Evolutionary conservation across 2,888 invertebrate genomes (phyloP), one percentile per base, ranked within the genome.

Genomic region (Tinea semifulvella): DNA sequence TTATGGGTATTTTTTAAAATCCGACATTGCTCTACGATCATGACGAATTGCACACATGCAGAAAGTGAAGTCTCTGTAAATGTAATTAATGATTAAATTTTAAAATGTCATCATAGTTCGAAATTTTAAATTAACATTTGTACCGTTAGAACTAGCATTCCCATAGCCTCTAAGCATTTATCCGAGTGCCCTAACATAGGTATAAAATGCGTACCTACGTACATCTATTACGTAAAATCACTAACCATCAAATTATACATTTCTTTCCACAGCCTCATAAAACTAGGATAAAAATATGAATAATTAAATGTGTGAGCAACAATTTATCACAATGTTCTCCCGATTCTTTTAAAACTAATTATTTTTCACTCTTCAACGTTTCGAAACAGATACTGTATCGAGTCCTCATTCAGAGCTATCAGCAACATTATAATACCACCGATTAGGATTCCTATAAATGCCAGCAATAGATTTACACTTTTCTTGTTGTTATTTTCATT

Each of bases 361-460:
- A 38, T 4, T n/a, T 5, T 40, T 40, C 40, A 77, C 67, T 77
- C 63, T 62, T 77, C 77, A 36, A 67, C 58, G 58, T 58, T 79
- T 63, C 72, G 73, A 60, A 80, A 80, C 49, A 80, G 63, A 60
- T 76, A 79, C 55, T 80, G 77, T 55, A 79, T 79, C 7, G 77
- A 74, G 56, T 86, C 84, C 68, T 91, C 91, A 56, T 88, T 87
- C 3, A 91, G 63, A 1, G 90, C 91, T 52, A 91, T 91, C 47
- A 85, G 56, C 45, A 90, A 66, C 91, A 91, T 91, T 49, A 92
- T 88, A 22, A 84, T 65, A 35, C 88, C 88, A 1, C 91, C 91
- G 1, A 83, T 56, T 16, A 86, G 60, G 52, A 91, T 87, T 10
- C 91, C 91, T 6, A 83, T 52, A 16, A 87, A 68, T 54, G 91